Evolutionary conservation across 1,140 invertebrate genomes (phyloP), one percentile per base, ranked within the genome.

Genomic region (Teleogryllus occipitalis): DNA sequence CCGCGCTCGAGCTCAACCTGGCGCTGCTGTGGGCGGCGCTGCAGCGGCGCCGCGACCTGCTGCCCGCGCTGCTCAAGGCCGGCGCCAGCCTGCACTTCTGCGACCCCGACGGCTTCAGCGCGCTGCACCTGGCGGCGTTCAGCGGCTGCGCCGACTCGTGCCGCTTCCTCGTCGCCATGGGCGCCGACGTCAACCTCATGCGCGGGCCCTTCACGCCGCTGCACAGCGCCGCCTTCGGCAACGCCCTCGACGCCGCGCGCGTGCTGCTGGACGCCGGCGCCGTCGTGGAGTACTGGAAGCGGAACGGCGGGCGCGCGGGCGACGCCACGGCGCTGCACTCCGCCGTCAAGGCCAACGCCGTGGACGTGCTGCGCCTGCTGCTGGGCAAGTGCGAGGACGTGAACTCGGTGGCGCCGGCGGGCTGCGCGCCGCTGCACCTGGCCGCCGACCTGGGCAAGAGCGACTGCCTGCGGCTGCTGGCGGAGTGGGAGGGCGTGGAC

Each of bases 191-290:
- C 7, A 92, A 93, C 86, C 77, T 80, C 77, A 84, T 85, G 49
- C 86, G 86, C 7, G 91, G 91, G 85, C 91, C 89, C 81, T 93
- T 92, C 83, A 92, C 91, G 1, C 93, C 94, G 0, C 88, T 95
- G 80, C 94, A 95, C 85, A 94, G 93, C 83, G 93, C 94, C 8
- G 93, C 93, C 47, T 93, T 94, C 83, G 93, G 93, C 0, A 93
- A 94, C 84, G 92, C 92, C 72, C 87, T 90, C 8, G 91, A 93
- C 83, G 92, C 93, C 10, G 90, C 92, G 77, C 90, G 91, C 85
- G 88, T 93, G 80, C 87, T 95, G 48, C 87, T 94, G 75, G 90
- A 90, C 27, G 89, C 90, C 77, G 91, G 92, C 8, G 90, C 92
- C 27, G 88, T 88, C 82, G 89, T 90, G 77, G 81, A 85, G 47